These are phyloP conservation scores for Tetramorium bicarinatum DNA, from an alignment of 2,888 invertebrate species.

Conservation along the genomic window DNA sequence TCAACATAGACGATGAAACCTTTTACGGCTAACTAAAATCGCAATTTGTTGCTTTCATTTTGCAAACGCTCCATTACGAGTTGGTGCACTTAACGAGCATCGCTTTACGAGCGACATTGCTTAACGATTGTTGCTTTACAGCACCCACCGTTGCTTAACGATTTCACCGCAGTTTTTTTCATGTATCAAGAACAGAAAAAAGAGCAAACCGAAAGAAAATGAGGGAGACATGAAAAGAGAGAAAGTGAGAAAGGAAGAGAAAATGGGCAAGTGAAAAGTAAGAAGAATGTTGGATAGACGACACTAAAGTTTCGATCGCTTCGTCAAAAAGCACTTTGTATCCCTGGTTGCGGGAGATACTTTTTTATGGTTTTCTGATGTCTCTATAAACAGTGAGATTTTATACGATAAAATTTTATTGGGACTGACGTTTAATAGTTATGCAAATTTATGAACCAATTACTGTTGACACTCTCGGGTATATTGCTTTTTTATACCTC, in stretches of 20 bases:
- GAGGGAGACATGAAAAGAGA: not conserved
- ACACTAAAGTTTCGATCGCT: slow-evolving; percentile 25
- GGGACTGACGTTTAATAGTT: slow-evolving; percentile 3
- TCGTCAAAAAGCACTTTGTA: slow-evolving; percentile 47
- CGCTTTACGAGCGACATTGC: slow-evolving; percentile 61
- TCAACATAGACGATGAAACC: not conserved
- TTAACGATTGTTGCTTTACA: slow-evolving; percentile 67
- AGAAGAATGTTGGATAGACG: slow-evolving; percentile 30
- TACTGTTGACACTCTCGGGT: not conserved
- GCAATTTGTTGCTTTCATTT: slow-evolving; percentile 36
- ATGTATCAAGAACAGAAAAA: not conserved
- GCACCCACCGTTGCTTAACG: slow-evolving; percentile 10
- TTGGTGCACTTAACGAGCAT: slow-evolving; percentile 61
- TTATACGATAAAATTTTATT: slow-evolving; percentile 16
- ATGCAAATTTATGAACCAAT: slow-evolving; percentile 21
- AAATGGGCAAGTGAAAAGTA: not conserved
- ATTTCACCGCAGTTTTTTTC: slow-evolving; percentile 30
- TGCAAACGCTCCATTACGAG: slow-evolving; percentile 61
- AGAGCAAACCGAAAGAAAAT: not conserved
- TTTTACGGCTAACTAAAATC: slow-evolving; percentile 42
- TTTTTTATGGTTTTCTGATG: slow-evolving; percentile 27
- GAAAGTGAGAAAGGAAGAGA: not conserved
- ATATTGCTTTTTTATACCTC: slow-evolving; percentile 14
- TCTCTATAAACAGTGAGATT: slow-evolving; percentile 11
- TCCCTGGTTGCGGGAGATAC: not conserved